These are phyloP conservation scores for Apamea sordens DNA, from an alignment of 2,888 invertebrate species.

Conservation along the genomic window DNA sequence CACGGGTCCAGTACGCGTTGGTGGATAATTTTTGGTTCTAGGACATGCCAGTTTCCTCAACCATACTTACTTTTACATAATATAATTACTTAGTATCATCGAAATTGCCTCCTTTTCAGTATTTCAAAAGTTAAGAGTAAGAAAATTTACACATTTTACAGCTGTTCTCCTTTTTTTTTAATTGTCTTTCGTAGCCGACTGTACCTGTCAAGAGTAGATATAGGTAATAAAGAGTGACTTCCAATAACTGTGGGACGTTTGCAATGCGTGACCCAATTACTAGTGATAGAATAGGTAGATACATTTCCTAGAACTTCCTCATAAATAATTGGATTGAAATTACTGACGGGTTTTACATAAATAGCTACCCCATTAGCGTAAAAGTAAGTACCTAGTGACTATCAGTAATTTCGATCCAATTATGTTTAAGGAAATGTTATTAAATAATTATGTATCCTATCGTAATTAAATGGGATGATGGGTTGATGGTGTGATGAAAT, in stretches of 20 bases:
- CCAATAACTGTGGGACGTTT: neutral
- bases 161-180: neutral
- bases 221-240: neutral
- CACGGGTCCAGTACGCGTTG: too few relatives aligned
- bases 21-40: neutral
- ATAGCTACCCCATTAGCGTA: neutral
- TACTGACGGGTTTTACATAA: neutral
- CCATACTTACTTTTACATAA: neutral
- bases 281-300: neutral
- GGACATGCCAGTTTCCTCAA: neutral
- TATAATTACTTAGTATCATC: neutral
- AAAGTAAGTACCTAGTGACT: neutral
- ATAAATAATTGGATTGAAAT: constrained; percentile 8
- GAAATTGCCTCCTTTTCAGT: neutral
- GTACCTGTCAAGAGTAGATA: neutral
- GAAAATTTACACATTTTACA: neutral
- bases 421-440: neutral
- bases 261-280: constrained; percentile 7
- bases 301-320: constrained; percentile 2
- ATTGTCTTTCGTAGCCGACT: neutral
- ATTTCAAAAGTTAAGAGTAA: neutral
- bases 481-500: neutral
- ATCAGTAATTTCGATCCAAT: neutral
- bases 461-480: neutral
- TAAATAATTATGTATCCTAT: constrained; percentile 15